Percentiles rank a stretch among this genome's conserved stretches.
Conservation (phyloP, 2,113 vertebrate genomes). For the Paramormyrops kingsleyae region DNA sequence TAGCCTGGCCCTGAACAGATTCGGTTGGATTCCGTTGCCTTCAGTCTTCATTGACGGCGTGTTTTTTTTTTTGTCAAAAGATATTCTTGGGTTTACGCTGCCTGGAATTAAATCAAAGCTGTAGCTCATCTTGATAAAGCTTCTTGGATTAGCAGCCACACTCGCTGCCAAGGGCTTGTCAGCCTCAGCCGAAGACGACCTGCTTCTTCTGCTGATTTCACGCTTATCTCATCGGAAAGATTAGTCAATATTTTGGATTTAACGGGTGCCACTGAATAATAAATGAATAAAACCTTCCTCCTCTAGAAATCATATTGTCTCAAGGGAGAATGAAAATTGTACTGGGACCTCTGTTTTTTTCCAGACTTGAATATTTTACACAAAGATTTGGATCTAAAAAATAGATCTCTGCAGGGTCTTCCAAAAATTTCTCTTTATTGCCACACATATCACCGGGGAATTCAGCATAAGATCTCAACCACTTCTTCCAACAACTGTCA, state of each 20-base stretch:
- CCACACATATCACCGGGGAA: background rate
- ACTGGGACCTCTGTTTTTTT: background rate
- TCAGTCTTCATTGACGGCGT: background rate
- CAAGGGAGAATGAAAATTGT: background rate
- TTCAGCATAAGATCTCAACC: background rate
- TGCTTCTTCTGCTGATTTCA: background rate
- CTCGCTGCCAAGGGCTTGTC: background rate
- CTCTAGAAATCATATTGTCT: background rate
- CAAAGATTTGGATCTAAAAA: background rate
- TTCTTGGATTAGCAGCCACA: background rate
- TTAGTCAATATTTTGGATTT: constrained; percentile 12
- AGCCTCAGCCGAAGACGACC: background rate
- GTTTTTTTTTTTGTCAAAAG: background rate
- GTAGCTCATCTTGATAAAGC: background rate
- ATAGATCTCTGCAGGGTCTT: background rate
- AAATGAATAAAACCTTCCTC: background rate
- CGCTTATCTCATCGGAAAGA: background rate
- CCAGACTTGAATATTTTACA: background rate
- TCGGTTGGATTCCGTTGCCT: constrained; percentile 38
- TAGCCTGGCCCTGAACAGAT: constrained; percentile 36
- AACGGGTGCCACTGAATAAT: background rate
- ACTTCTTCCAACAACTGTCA: background rate
- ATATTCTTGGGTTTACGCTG: background rate
- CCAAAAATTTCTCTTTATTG: background rate
- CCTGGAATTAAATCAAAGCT: constrained; percentile 4